Percentiles rank a stretch among this genome's conserved stretches.
Conservation (phyloP, 2,797 vertebrate genomes). For the Oryzias sinensis region DNA sequence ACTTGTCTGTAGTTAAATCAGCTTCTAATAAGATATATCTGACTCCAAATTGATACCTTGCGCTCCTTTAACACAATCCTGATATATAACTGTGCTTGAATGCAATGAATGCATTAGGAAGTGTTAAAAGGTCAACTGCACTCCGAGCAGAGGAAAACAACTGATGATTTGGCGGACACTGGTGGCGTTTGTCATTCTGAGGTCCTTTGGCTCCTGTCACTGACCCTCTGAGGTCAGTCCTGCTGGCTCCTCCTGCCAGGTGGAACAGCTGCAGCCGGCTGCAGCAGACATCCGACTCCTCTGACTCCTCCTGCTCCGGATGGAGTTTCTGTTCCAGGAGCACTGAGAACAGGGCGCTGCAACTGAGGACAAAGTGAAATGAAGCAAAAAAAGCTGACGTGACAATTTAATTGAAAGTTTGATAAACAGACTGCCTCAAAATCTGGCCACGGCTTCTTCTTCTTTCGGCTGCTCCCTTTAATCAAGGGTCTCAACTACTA, state of each 20-base stretch:
- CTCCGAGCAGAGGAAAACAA: not conserved
- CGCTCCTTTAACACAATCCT: conserved; percentile 1
- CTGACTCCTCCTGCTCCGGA: conserved; percentile 38
- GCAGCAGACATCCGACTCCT: conserved; percentile 55
- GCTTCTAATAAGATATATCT: not conserved
- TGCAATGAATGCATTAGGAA: not conserved
- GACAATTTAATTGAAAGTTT: not conserved
- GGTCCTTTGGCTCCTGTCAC: conserved; percentile 25
- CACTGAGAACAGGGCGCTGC: conserved; percentile 78
- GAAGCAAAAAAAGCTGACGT: conserved; percentile 1
- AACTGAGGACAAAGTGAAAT: conserved; percentile 45
- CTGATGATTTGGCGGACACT: conserved; percentile 2
- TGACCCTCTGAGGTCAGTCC: conserved; percentile 71
- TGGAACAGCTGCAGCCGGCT: conserved; percentile 70
- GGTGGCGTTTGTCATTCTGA: conserved; percentile 8
- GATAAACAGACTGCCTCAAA: not conserved
- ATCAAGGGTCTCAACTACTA: no score
- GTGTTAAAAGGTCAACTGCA: not conserved
- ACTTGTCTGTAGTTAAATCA: not conserved
- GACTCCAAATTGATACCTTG: not conserved
- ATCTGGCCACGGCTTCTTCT: no score
- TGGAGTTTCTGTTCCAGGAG: conserved; percentile 67
- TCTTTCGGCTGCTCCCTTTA: no score
- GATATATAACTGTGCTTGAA: not conserved
- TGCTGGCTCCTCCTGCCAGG: conserved; percentile 70